Evolutionary conservation across 1,140 invertebrate species (phyloP).

Genomic region (Medauroidea extradentata): DNA sequence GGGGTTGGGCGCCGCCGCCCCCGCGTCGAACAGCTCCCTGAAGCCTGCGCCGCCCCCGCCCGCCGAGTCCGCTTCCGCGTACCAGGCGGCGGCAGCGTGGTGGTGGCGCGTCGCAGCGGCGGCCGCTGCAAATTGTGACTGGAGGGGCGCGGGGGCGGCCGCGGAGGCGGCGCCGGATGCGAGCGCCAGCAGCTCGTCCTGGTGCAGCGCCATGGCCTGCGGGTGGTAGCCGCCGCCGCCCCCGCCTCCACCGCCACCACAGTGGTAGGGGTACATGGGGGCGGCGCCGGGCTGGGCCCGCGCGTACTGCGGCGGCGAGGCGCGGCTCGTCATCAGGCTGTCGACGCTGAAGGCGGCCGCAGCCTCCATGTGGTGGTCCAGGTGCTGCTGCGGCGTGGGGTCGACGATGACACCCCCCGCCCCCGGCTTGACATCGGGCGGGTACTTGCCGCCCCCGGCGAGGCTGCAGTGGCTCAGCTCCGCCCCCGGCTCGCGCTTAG

Average conservation of each 20-base stretch:
- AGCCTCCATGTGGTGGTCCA: conserved; percentile 6
- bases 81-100: conserved; percentile 4
- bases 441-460: not conserved
- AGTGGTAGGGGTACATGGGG: conserved; percentile 3
- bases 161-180: not conserved
- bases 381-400: conserved; percentile 5
- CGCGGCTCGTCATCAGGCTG: conserved; percentile 12
- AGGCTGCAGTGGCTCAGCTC: conserved; percentile 10
- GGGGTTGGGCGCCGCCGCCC: conserved; percentile 5
- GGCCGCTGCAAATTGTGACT: not conserved
- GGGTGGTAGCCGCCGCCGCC: not conserved
- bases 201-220: not conserved
- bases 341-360: conserved; percentile 10
- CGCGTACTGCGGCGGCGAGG: not conserved
- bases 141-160: no score
- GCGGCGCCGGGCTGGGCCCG: not conserved
- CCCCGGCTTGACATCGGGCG: conserved; percentile 9
- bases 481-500: conserved; percentile 6
- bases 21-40: conserved; percentile 2
- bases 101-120: not conserved
- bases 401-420: conserved; percentile 4
- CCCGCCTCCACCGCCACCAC: not conserved
- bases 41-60: not conserved
- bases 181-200: not conserved
- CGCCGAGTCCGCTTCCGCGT: not conserved